Base-by-base conservation (phyloP, 1,140 invertebrate species). In the Pseudomyrmex gracilis region DNA sequence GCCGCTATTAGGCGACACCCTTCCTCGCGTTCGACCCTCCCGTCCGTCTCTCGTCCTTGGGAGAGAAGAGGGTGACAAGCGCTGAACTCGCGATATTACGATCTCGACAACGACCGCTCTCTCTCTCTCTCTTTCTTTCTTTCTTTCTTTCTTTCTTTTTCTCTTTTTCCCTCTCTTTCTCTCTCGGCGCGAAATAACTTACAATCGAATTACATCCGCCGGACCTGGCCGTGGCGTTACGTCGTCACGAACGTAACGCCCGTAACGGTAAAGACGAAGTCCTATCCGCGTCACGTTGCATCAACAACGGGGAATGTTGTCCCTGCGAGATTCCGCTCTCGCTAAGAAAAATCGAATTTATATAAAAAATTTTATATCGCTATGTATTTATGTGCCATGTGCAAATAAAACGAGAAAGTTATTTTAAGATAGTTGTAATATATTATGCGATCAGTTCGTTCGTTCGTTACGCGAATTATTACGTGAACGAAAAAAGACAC, bases 1-100 rank as follows among this genome's bases (percentile, higher is more conserved):
- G 90, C 89, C 87, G 91, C 91, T 90, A 92, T 92, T 93, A 92
- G 91, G 87, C 88, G 86, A 89, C 89, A 87, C 83, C 86, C 85
- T 85, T 78, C 83, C 85, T 83, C 83, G 68, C 78, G 68, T 55
- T 61, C 64, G 22, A 57, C 68, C 67, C 43, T 17, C 49, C 61
- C 58, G 53, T 22, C 15, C 73, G 53, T 64, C 73, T 80, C 53
- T 80, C 53, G 51, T 12, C 83, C 58, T 22, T n/a, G n/a, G 51
- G 20, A 55, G 57, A 57, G 57, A 57, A 58, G n/a, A 83, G 73
- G 49, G 71, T 64, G 71, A 83, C 71, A 51, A 80, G 76, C 53
- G 66, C 66, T 70, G 64, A 80, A 70, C 66, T 70, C 66, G 76
- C 53, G 76, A 80, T 80, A 80, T 80, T 80, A 80, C 67, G 76